These are phyloP conservation scores for Sclerurus mexicanus DNA, from an alignment of 2,113 vertebrate genomes.

Conservation along the genomic window DNA sequence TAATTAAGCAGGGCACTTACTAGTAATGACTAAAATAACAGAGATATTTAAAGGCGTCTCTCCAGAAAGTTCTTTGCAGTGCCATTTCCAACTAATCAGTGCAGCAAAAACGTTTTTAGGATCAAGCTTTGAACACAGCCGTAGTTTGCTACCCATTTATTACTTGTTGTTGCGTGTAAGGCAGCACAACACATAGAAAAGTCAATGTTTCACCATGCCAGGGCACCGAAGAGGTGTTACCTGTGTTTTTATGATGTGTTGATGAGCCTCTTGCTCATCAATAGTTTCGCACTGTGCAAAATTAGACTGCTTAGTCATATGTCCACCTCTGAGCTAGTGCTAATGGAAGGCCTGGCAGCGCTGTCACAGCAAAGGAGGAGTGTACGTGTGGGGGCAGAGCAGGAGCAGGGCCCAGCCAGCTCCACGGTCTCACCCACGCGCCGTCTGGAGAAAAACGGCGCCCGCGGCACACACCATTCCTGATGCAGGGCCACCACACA, in stretches of 20 bases:
- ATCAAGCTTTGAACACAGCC: neutral
- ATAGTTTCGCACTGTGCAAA: neutral
- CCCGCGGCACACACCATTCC: neutral
- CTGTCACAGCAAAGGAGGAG: neutral
- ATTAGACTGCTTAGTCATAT: neutral
- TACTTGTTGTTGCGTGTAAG: neutral
- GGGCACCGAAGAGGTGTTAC: neutral
- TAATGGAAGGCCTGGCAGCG: neutral
- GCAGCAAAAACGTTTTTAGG: neutral
- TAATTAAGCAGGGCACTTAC: neutral
- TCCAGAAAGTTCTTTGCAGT: neutral
- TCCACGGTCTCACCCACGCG: rapidly evolving
- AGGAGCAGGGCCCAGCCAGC: neutral
- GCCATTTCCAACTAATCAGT: neutral
- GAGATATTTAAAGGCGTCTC: neutral
- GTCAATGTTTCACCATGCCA: rapidly evolving
- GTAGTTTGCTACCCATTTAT: neutral
- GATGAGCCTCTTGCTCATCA: neutral
- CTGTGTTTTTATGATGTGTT: neutral
- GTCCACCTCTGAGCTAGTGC: neutral
- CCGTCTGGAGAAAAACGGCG: neutral
- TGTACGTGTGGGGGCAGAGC: rapidly evolving
- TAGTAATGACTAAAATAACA: neutral
- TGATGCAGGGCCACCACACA: neutral
- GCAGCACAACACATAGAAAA: neutral